Evolutionary conservation across 2,797 vertebrate genomes (phyloP).

Genomic region (Gambelia wislizenii): DNA sequence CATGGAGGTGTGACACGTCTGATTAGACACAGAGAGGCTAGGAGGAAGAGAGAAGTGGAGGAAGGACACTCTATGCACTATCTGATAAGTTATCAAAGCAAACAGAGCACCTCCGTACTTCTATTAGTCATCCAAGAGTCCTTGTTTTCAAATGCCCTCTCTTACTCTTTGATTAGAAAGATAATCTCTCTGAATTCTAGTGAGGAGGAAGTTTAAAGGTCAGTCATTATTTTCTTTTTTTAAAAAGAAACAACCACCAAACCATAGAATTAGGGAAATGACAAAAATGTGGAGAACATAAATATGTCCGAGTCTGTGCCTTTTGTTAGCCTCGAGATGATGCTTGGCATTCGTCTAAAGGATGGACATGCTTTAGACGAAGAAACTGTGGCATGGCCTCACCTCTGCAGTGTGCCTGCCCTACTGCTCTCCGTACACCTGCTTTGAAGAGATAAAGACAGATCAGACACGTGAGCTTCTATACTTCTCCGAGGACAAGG

Average conservation of each 20-base stretch:
- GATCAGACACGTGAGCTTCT: neutral
- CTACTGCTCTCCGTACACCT: neutral
- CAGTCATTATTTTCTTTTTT: conserved; percentile 23
- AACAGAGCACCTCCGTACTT: conserved; percentile 47
- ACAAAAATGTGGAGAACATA: conserved; percentile 42
- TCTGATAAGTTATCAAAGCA: conserved; percentile 73
- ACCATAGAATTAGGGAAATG: conserved; percentile 54
- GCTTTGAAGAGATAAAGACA: neutral
- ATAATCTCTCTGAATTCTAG: conserved; percentile 56
- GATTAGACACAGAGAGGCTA: conserved; percentile 66
- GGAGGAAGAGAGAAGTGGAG: conserved; percentile 42
- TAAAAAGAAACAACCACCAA: no score
- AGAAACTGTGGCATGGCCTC: neutral
- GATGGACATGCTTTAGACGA: neutral
- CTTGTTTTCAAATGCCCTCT: conserved; percentile 53
- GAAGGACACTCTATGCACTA: conserved; percentile 1
- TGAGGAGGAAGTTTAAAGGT: conserved; percentile 51
- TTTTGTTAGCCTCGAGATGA: conserved; percentile 6
- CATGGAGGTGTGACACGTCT: conserved; percentile 71
- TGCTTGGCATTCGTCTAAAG: neutral
- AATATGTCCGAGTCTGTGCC: conserved; percentile 31
- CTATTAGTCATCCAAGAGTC: conserved; percentile 62
- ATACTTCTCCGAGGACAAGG: neutral
- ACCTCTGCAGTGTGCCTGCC: no score
- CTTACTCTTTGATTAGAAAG: conserved; percentile 69